Evolutionary conservation across 2,888 invertebrate genomes (phyloP), one percentile per base, ranked within the genome.

Genomic region (Thecocarcelia acutangulata): DNA sequence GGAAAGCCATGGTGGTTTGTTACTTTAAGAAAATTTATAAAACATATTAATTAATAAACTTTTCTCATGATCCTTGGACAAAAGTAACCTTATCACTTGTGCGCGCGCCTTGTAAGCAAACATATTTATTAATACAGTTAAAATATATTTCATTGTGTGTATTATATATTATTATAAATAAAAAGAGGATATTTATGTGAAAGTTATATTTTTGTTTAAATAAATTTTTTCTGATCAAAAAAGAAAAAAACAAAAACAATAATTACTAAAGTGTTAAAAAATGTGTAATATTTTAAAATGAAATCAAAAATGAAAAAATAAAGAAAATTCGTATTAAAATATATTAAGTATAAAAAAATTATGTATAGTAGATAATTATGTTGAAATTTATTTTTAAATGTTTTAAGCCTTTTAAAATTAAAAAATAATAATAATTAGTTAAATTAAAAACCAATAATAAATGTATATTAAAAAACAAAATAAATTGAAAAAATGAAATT

Each of bases 291-390:
- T 66, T 75, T 46, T 54, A 63, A 70, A 70, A 0, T 42, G 73
- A 44, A 72, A 40, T 42, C 9, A 40, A 64, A 58, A 56, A 28
- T 6, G 6, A 28, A 3, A 28, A 28, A 28, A n/a, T n/a, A 3
- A 33, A 33, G 33, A 33, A n/a, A 70, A 64, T 37, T 40, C 72
- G n/a, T 58, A 52, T 52, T 61, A 61, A 76, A 24, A 69, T 64
- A 64, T 28, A 61, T 64, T 48, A 58, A 75, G 63, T 73, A 52
- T 21, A 8, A 69, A 64, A 48, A 76, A 50, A 56, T 78, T 66
- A n/a, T n/a, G n/a, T 76, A 83, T 83, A n/a, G 83, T 83, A 83
- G 83, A 83, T 83, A 83, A 73, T 83, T 80, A 80, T 77, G 80
- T 83, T 83, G 80, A 77, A 83, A 74, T 69, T 82, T 52, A 66